Evolutionary conservation across 2,113 vertebrate genomes (phyloP), one percentile per base, ranked within the genome.

Genomic region (Percina caprodes): DNA sequence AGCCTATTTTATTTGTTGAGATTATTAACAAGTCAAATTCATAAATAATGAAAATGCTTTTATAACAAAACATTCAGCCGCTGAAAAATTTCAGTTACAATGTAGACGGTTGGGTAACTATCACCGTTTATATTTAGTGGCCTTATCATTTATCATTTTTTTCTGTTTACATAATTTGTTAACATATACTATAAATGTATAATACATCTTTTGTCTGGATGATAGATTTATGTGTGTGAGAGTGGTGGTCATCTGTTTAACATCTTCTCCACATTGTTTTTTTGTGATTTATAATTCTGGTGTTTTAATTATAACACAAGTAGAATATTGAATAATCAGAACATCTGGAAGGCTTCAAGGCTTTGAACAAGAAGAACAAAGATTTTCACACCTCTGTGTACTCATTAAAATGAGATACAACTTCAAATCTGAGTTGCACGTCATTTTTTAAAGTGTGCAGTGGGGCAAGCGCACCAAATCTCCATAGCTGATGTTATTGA

Each of bases 361-460:
- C 68, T 82, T 72, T 77, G 74, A 80, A 68, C 26, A 52, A 5
- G 6, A 10, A 62, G 26, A 54, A 24, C 4, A 19, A n/a, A 67
- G 33, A 63, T 60, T 69, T 61, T 71, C 69, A 0, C 9, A 71
- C 69, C 65, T 26, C 23, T n/a, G 23, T 26, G 49, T 75, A 45
- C 77, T 72, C 78, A 86, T 84, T 74, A 79, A 82, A 77, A 68
- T 4, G 51, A 74, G 16, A 24, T 63, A 61, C 58, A 68, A 49
- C 61, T 60, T 77, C 42, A 72, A 72, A 35, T 80, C 68, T 59
- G 49, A 60, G 52, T 26, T 0, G 39, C n/a, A 33, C 48, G 39
- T 77, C 21, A 0, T 81, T 52, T 79, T 79, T 69, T 65, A 33
- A 55, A 83, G 46, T 59, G 33, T 62, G 78, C 52, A 18, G 49